Conservation (phyloP, 1,140 invertebrate genomes). For the Latrodectus geometricus region DNA sequence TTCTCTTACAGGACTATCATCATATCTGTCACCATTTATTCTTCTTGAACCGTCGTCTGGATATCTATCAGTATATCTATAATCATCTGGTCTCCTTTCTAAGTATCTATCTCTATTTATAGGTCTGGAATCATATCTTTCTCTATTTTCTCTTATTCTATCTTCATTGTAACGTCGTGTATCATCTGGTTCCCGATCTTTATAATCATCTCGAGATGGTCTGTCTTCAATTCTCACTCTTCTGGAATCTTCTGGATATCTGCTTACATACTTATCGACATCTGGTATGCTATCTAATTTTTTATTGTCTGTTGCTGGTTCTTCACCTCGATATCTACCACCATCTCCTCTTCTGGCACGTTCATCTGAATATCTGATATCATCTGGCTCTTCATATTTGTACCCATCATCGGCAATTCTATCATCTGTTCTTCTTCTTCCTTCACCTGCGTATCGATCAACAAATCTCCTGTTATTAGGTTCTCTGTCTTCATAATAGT, state of each 20-base stretch:
- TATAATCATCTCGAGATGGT: background rate
- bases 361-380: background rate
- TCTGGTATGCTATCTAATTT: background rate
- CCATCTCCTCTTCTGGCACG: background rate
- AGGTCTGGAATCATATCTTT: background rate
- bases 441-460: background rate
- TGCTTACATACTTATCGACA: background rate
- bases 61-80: background rate
- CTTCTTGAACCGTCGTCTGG: background rate
- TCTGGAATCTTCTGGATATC: background rate
- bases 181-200: background rate
- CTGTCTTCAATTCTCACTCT: background rate
- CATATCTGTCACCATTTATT: background rate
- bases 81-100: background rate
- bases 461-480: background rate
- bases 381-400: background rate
- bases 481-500: background rate
- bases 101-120: background rate
- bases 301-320: background rate
- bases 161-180: background rate
- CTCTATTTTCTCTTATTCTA: background rate
- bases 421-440: background rate
- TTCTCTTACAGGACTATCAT: background rate
- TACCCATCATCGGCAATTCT: conserved; percentile 1
- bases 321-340: background rate